Evolutionary conservation across 2,113 vertebrate genomes (phyloP), one percentile per base, ranked within the genome.

Genomic region (Sphyrna mokarran): DNA sequence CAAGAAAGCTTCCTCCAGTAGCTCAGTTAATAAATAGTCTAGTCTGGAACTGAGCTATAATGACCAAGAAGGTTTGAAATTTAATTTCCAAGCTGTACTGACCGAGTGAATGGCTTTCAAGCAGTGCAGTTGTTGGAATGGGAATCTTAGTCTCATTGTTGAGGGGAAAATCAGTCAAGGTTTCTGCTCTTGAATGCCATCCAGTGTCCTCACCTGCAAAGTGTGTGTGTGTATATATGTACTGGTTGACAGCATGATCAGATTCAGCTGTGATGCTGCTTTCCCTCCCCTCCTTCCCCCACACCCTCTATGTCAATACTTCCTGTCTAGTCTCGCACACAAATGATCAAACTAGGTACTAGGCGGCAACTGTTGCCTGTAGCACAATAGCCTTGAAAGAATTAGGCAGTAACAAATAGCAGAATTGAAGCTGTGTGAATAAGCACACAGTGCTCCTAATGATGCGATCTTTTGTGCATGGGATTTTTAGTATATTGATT

Each of bases 31-130:
- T 58, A 89, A 89, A 89, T 54, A 0, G 86, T 33, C 54, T 33
- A 16, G 54, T 63, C 29, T 63, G 89, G 89, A 33, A 0, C 3
- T 66, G 89, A 37, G 26, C 58, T 58, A 91, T 0, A 68, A 6
- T 66, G 87, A 90, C 87, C 23, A 58, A 58, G 29, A 90, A 61
- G 54, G 13, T 90, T 90, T 90, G 26, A 90, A 90, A 90, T 90
- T 61, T 29, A 14, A 90, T 90, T 61, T 54, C 11, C 13, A 1
- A 48, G 58, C 87, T 61, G 87, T 16, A 61, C 87, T 58, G 54
- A 61, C 26, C 18, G 16, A 16, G 48, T 54, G 48, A 54, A 23
- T 13, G 61, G 87, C 0, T 61, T 2, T 90, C 54, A 13, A 29
- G 29, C 87, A 33, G 26, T 33, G 87, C 87, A 16, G 6, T 29